Evolutionary conservation across 2,113 vertebrate genomes (phyloP), one percentile per base, ranked within the genome.

Genomic region (Corynorhinus townsendii): DNA sequence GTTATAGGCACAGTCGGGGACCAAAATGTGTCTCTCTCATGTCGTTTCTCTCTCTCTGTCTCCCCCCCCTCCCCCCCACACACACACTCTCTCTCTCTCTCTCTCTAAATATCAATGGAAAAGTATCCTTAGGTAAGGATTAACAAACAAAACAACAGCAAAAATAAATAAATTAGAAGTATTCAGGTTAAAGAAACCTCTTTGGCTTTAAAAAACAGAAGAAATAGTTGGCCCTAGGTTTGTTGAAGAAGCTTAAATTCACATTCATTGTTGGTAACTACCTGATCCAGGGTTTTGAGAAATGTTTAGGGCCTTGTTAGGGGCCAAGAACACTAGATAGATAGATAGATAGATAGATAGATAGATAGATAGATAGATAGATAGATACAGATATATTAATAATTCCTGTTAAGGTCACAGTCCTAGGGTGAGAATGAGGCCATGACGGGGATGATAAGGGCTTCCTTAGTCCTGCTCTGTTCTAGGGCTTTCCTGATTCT

Each of bases 201-300:
- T 90, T 82, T 82, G 47, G 11, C 49, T 87, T 93, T 89, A 52
- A 54, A 79, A 56, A 22, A 17, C 22, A 24, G 11, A 38, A 11
- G 72, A 47, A 52, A n/a, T 77, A 24, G 14, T 40, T 86, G 47
- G 49, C 10, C n/a, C 8, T 92, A 20, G 59, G 54, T 90, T 95
- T 90, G 56, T 82, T 45, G 43, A 64, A 35, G 52, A 85, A 35
- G 30, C 35, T 49, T 79, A 26, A 38, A 56, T 85, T 82, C 38
- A 95, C 7, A 9, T 72, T 71, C n/a, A n/a, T 73, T 22, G 35
- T 35, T 77, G 38, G 14, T 43, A 73, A 28, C 47, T 77, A 17
- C 30, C 52, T 33, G 62, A 73, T 62, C 72, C 30, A 45, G 20
- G 35, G 30, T 84, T 87, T 69, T 90, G 14, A 90, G 59, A 79